phyloP scores from a whole-genome alignment of 1,140 invertebrate genomes.

The Chrysopa pallens region DNA sequence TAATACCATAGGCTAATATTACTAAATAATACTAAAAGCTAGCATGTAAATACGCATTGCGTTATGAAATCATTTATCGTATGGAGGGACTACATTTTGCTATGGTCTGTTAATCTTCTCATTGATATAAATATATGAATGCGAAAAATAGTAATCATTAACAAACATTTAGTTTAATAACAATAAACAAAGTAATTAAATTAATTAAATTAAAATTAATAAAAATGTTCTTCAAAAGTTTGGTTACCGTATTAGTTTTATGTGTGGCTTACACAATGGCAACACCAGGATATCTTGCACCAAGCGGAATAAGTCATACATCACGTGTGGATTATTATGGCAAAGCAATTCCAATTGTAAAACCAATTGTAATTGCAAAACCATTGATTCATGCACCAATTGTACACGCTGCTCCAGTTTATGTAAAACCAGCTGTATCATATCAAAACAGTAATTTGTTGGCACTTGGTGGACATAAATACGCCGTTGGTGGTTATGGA shows the following conservation, averaged over 20 bases:
- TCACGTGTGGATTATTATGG: too few species aligned
- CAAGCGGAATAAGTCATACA: too few species aligned
- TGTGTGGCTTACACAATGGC: not conserved
- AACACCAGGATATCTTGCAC: not conserved
- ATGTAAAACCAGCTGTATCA: not conserved
- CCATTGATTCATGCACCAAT: not conserved
- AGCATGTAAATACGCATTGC: too few species aligned
- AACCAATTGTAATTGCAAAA: not conserved
- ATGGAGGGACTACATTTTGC: too few species aligned
- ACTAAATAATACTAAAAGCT: too few species aligned
- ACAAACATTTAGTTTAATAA: not conserved
- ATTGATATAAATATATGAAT: not conserved
- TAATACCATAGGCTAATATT: too few species aligned
- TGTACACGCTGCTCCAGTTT: not conserved
- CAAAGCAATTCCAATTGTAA: not conserved
- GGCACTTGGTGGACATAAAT: not conserved
- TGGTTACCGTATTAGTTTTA: not conserved
- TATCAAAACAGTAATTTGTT: not conserved
- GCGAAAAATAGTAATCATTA: not conserved
- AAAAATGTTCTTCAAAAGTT: not conserved
- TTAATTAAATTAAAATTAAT: not conserved
- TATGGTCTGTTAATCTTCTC: too few species aligned
- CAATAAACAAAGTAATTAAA: not conserved
- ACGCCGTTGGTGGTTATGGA: slow-evolving; percentile 3
- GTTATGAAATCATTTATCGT: too few species aligned